Evolutionary conservation across 2,888 invertebrate species (phyloP).

Genomic region (Plagodis pulveraria): DNA sequence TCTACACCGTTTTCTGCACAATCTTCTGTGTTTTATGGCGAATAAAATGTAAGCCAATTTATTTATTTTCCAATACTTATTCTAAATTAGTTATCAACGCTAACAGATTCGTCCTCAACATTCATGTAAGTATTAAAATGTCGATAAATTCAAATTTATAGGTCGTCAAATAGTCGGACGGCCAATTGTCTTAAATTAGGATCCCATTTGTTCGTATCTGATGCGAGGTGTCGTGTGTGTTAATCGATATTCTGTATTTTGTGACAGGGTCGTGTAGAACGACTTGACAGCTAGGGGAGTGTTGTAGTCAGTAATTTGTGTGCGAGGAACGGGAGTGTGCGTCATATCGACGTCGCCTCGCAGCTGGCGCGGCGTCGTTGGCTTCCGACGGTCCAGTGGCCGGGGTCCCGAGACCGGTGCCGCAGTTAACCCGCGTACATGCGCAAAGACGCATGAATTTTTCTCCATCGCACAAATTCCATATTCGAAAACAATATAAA

Average conservation of each 20-base stretch:
- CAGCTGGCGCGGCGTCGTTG: conserved; percentile 10
- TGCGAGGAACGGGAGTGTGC: conserved; percentile 36
- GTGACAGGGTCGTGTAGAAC: conserved; percentile 35
- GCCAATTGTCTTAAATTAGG: conserved; percentile 75
- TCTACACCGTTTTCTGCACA: conserved; percentile 18
- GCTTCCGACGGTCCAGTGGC: conserved; percentile 13
- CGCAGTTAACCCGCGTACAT: conserved; percentile 56
- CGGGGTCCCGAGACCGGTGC: conserved; percentile 30
- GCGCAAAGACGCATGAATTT: conserved; percentile 63
- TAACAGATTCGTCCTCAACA: conserved; percentile 48
- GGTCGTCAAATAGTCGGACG: conserved; percentile 50
- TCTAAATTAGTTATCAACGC: conserved; percentile 31
- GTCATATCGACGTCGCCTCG: conserved; percentile 28
- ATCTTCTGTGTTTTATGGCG: conserved; percentile 25
- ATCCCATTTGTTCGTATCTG: conserved; percentile 69
- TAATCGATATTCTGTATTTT: conserved; percentile 54
- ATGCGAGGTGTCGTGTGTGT: conserved; percentile 61
- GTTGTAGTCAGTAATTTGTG: conserved; percentile 10
- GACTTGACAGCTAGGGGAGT: conserved; percentile 36
- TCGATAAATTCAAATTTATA: conserved; percentile 52
- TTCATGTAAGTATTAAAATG: conserved; percentile 41
- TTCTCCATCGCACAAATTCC: conserved; percentile 32
- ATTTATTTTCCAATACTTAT: conserved; percentile 13
- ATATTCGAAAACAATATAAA: conserved; percentile 26
- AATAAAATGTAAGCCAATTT: conserved; percentile 39